Evolutionary conservation across 2,113 vertebrate species (phyloP).

Genomic region (Ageneiosus marmoratus): DNA sequence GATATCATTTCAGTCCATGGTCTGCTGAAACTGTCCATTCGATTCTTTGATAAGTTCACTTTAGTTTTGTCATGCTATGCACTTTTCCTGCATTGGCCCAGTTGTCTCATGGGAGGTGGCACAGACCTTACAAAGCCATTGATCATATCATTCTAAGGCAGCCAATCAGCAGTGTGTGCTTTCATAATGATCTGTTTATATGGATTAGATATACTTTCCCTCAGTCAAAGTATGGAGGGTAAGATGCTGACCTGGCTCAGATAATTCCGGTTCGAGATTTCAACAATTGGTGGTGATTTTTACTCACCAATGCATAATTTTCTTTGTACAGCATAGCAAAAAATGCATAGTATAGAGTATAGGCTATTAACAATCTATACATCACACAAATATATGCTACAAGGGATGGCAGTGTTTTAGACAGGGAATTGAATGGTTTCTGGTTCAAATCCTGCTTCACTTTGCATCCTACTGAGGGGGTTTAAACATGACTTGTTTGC

Average conservation of each 20-base stretch:
- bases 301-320: too few relatives aligned
- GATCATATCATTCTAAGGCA: constrained; percentile 50
- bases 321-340: too few relatives aligned
- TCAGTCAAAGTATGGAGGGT: constrained; percentile 17
- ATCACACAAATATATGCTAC: too few relatives aligned
- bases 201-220: constrained; percentile 46
- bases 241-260: constrained; percentile 36
- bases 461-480: too few relatives aligned
- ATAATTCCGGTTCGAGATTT: not conserved
- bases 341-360: too few relatives aligned
- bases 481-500: too few relatives aligned
- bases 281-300: too few relatives aligned
- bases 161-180: constrained; percentile 42
- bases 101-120: constrained; percentile 43
- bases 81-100: constrained; percentile 43
- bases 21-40: constrained; percentile 48
- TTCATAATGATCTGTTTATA: constrained; percentile 47
- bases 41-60: constrained; percentile 50
- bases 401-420: too few relatives aligned
- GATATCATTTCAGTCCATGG: constrained; percentile 4
- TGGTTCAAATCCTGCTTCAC: too few relatives aligned
- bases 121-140: constrained; percentile 48
- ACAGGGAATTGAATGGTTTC: too few relatives aligned
- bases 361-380: too few relatives aligned
- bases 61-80: constrained; percentile 51